Conservation (phyloP, 2,113 vertebrate genomes). For the Trinectes maculatus region DNA sequence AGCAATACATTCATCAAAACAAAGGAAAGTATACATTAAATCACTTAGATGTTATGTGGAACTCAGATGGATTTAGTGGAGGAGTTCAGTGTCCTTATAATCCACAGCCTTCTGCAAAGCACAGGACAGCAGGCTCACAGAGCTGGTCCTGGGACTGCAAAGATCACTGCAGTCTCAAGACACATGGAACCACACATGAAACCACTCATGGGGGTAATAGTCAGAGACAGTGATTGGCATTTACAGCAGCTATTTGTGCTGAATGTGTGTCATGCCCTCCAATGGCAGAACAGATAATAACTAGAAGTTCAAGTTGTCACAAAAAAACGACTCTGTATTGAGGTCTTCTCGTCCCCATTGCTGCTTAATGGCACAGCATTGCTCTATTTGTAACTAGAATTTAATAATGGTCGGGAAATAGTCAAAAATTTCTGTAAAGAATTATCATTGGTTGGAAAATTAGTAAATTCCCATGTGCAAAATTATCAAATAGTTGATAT, state of each 20-base stretch:
- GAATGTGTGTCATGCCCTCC: background rate
- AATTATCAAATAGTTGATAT: too few species aligned
- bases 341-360: too few species aligned
- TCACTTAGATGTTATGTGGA: conserved; percentile 23
- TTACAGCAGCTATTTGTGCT: background rate
- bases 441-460: too few species aligned
- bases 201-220: background rate
- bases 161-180: background rate
- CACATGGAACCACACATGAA: background rate
- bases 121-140: background rate
- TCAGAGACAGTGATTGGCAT: background rate
- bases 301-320: too few species aligned
- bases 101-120: conserved; percentile 4
- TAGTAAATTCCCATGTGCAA: too few species aligned
- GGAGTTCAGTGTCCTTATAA: conserved; percentile 16
- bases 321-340: too few species aligned
- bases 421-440: too few species aligned
- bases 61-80: conserved; percentile 2
- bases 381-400: too few species aligned
- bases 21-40: conserved; percentile 40
- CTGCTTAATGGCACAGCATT: too few species aligned
- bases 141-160: background rate
- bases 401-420: too few species aligned
- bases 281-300: too few species aligned
- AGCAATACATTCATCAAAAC: conserved; percentile 52